Evolutionary conservation across 2,113 vertebrate species (phyloP), one percentile per base, ranked within the genome.

Genomic region (Cygnus buccinator): DNA sequence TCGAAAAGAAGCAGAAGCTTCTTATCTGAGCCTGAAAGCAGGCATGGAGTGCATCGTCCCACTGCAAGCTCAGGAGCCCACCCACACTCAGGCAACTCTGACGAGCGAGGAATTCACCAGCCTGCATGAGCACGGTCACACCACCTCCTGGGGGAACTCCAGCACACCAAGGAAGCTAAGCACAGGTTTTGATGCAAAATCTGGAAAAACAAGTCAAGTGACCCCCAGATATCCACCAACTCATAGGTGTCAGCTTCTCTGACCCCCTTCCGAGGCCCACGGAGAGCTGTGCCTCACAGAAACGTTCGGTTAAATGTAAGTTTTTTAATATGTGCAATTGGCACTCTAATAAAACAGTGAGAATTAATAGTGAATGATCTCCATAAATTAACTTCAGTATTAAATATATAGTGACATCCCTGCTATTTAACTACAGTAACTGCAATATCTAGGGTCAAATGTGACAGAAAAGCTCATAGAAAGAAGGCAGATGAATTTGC

Each of bases 21-120:
- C 20, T 9, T 37, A 66, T 87, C 50, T 67, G 39, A 87, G 41
- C 33, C 22, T 85, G 74, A 92, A 96, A 92, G 19, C 29, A 66
- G 73, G 25, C n/a, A 48, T 2, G 0, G 26, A 73, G 73, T 28
- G 4, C 29, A 37, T n/a, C 4, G 0, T 73, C 80, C 58, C n/a
- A 22, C 66, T 28, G 15, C 35, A 70, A 65, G 20, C 6, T 19
- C 8, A 0, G 41, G 46, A 78, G 46, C 15, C 79, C 58, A 65
- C 76, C 61, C 63, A 46, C 62, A 89, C 23, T 35, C 3, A 3
- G 61, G 26, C 12, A 68, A 11, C 31, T 82, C 58, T 46, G 31
- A 26, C 2, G 1, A 26, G 31, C 0, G 10, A 90, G 57, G 58
- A 91, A 73, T 79, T 82, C 77, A 87, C 67, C 65, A 84, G 41